A percentile compares a stretch with the other conserved stretches of the same genome.
These are phyloP conservation scores for Drosophila sproati DNA, from an alignment of 1,140 invertebrate genomes.

Conservation along the genomic window DNA sequence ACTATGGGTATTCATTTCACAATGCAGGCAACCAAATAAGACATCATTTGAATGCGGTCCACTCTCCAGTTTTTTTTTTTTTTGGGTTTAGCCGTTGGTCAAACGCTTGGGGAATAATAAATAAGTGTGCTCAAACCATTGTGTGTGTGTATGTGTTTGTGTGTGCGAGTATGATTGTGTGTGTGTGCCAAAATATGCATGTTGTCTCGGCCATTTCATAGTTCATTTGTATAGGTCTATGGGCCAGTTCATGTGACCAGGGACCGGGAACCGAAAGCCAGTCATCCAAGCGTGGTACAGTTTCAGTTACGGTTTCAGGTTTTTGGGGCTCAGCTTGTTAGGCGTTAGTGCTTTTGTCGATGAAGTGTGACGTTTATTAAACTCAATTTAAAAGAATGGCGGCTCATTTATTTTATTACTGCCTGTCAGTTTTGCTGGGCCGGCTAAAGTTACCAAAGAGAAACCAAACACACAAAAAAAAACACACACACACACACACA, in stretches of 20 bases:
- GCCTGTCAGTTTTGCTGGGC: conserved; percentile 56
- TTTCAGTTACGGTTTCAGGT: conserved; percentile 47
- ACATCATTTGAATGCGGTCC: conserved; percentile 77
- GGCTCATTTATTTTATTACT: conserved; percentile 83
- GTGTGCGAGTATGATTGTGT: background rate
- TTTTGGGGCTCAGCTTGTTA: conserved; percentile 38
- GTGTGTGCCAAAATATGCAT: conserved; percentile 67
- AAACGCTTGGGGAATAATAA: conserved; percentile 82
- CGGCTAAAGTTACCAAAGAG: conserved; percentile 69
- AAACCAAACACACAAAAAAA: conserved; percentile 40
- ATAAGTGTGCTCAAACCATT: conserved; percentile 54
- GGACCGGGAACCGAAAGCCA: conserved; percentile 2
- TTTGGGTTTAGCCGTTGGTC: conserved; percentile 75
- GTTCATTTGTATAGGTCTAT: conserved; percentile 69
- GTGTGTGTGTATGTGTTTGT: conserved; percentile 32
- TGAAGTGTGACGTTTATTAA: conserved; percentile 83
- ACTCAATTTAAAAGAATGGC: conserved; percentile 83
- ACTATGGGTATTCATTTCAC: conserved; percentile 55
- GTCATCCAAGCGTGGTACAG: conserved; percentile 65
- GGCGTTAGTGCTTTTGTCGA: conserved; percentile 72
- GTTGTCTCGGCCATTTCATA: conserved; percentile 76
- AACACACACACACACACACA: conserved; percentile 15
- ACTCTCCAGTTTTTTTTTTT: conserved; percentile 28
- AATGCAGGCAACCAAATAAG: conserved; percentile 78
- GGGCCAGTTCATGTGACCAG: background rate